These are phyloP conservation scores for Scyliorhinus canicula DNA, from an alignment of 2,797 vertebrate genomes.

Conservation along the genomic window DNA sequence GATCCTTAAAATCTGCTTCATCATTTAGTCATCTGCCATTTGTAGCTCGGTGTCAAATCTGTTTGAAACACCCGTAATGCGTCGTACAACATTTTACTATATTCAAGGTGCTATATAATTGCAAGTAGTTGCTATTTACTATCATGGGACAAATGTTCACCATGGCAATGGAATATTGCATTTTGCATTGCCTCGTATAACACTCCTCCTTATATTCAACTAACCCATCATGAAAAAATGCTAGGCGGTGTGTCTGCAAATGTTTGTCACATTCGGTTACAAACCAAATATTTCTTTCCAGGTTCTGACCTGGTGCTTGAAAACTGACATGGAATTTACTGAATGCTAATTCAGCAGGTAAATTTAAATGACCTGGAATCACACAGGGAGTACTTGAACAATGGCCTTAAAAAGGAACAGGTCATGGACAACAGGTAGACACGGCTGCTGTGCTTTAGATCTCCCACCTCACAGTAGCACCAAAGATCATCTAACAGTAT, in stretches of 20 bases:
- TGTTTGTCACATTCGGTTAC: background rate
- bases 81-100: no score
- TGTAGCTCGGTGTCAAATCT: no score
- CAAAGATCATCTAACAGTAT: background rate
- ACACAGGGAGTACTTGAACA: background rate
- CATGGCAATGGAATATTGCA: no score
- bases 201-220: background rate
- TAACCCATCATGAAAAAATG: background rate
- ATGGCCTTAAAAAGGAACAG: background rate
- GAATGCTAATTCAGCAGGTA: background rate
- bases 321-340: background rate
- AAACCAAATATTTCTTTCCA: background rate
- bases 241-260: background rate
- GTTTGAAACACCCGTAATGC: no score
- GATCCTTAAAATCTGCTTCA: no score
- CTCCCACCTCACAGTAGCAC: background rate
- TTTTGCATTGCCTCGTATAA: background rate
- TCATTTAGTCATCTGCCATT: no score
- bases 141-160: background rate
- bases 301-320: background rate
- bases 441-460: background rate
- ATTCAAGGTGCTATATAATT: no score
- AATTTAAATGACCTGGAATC: background rate
- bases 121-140: no score
- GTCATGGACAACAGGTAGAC: background rate